phyloP scores from a whole-genome alignment of 2,888 invertebrate species.

The Carcina quercana region DNA sequence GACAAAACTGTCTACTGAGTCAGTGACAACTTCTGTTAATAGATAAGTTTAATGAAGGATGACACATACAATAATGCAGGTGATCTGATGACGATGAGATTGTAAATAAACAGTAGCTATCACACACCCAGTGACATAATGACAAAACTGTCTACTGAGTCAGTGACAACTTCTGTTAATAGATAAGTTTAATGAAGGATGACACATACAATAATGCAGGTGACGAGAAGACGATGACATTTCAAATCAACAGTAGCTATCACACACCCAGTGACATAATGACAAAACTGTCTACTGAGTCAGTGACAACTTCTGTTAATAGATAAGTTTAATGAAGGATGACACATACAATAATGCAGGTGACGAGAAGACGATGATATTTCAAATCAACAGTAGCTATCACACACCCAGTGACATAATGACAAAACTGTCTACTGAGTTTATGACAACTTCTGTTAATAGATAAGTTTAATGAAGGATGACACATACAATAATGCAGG shows the following conservation, averaged over 20 bases:
- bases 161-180: constrained; percentile 6
- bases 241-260: background rate
- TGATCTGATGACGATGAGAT: too few relatives aligned
- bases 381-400: background rate
- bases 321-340: too few relatives aligned
- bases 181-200: too few relatives aligned
- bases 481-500: background rate
- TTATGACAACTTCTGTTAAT: constrained; percentile 16
- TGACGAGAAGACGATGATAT: background rate
- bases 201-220: too few relatives aligned
- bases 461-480: too few relatives aligned
- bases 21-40: too few relatives aligned
- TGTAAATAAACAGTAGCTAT: background rate
- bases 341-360: too few relatives aligned
- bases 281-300: constrained; percentile 6
- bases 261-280: constrained; percentile 7
- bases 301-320: constrained; percentile 6
- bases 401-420: constrained; percentile 8
- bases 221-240: background rate
- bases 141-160: constrained; percentile 5
- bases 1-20: too few relatives aligned
- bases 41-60: too few relatives aligned
- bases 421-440: constrained; percentile 4
- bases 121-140: constrained; percentile 8
- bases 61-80: too few relatives aligned